Percentiles rank a stretch among this genome's conserved stretches.
Conservation (phyloP, 1,140 invertebrate species). For the Acromyrmex echinatior region DNA sequence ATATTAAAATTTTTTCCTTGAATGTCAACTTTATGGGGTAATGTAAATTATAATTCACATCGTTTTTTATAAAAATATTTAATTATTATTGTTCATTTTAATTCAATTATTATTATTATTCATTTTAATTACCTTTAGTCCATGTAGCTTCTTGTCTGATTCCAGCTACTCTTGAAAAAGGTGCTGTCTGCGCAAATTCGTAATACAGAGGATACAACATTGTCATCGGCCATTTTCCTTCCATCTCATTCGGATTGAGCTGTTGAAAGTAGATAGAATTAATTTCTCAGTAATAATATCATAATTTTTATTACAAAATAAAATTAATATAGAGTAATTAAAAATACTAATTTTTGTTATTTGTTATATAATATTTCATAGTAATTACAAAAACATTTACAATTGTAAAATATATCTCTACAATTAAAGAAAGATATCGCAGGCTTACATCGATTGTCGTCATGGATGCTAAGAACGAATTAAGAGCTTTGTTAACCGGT, state of each 20-base stretch:
- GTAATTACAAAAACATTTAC: background rate
- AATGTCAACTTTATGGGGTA: background rate
- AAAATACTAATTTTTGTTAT: background rate
- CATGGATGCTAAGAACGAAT: constrained; percentile 91
- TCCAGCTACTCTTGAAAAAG: constrained; percentile 90
- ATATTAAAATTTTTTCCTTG: background rate
- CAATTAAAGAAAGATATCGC: background rate
- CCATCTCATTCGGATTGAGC: constrained; percentile 90
- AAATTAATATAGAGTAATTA: background rate
- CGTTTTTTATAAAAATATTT: background rate
- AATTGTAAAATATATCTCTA: background rate
- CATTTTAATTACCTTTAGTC: constrained; percentile 87
- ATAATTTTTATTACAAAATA: background rate
- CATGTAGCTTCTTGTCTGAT: constrained; percentile 91
- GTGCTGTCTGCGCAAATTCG: constrained; percentile 91
- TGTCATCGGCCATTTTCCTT: constrained; percentile 92
- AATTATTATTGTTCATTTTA: background rate
- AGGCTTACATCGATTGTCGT: constrained; percentile 88
- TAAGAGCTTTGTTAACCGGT: constrained; percentile 91
- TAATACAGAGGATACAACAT: constrained; percentile 92
- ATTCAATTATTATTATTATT: constrained; percentile 12
- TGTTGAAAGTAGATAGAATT: constrained; percentile 73
- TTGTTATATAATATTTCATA: background rate
- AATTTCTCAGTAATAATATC: background rate
- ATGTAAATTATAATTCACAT: background rate